Percentiles rank a stretch among this genome's conserved stretches.
Evolutionary conservation across 2,888 invertebrate genomes (phyloP).

Genomic region (Drosophila picticornis): DNA sequence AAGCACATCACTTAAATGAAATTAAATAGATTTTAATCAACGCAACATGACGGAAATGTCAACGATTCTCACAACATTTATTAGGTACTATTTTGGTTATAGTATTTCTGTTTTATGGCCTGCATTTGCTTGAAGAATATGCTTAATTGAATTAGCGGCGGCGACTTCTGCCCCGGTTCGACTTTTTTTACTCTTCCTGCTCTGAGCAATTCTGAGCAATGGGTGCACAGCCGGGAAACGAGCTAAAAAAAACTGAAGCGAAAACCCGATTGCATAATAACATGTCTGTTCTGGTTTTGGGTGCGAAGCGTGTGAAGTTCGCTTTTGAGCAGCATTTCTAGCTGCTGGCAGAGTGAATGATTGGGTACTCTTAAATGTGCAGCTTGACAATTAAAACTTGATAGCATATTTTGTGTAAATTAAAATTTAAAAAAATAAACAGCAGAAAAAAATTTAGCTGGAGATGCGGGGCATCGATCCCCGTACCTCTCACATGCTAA

Average conservation of each 20-base stretch:
- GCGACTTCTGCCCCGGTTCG: constrained; percentile 41
- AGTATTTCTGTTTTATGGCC: constrained; percentile 73
- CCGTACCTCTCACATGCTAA: constrained; percentile 85
- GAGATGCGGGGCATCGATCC: constrained; percentile 85
- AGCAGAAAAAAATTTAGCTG: constrained; percentile 36
- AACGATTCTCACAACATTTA: constrained; percentile 33
- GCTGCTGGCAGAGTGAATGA: constrained; percentile 41
- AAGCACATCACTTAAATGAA: constrained; percentile 43
- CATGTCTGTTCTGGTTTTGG: constrained; percentile 20
- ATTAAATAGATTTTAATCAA: constrained; percentile 68
- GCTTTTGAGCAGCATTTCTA: constrained; percentile 24
- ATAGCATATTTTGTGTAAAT: not conserved
- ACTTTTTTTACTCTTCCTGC: constrained; percentile 34
- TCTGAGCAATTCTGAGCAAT: constrained; percentile 19
- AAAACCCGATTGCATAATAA: constrained; percentile 69
- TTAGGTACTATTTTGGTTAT: constrained; percentile 24
- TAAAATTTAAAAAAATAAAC: not conserved
- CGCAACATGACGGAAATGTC: constrained; percentile 74
- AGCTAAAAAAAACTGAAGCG: constrained; percentile 22
- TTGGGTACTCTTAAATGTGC: constrained; percentile 10
- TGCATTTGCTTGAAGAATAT: constrained; percentile 68
- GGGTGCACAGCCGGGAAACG: constrained; percentile 53
- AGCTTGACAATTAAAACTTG: constrained; percentile 34
- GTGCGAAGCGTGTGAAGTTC: constrained; percentile 36
- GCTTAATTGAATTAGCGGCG: constrained; percentile 74